A percentile compares a stretch with the other conserved stretches of the same genome.
These are phyloP conservation scores for Ptilonorhynchus violaceus DNA, from an alignment of 2,113 vertebrate genomes.

Conservation along the genomic window DNA sequence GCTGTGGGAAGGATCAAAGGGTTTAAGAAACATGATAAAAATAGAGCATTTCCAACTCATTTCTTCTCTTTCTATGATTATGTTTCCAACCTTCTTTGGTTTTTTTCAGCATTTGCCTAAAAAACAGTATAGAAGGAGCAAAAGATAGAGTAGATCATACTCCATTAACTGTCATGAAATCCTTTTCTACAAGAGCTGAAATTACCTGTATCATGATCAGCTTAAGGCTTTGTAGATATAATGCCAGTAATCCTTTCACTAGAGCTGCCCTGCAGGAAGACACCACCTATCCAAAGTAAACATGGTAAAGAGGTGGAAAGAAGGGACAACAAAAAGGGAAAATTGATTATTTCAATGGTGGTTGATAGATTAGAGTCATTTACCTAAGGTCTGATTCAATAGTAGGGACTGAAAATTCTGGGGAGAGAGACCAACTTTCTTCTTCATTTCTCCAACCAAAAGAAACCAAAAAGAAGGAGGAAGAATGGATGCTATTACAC, in stretches of 20 bases:
- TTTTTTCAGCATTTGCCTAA: background rate
- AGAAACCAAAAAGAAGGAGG: background rate
- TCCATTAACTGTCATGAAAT: background rate
- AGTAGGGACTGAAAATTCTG: background rate
- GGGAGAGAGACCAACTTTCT: background rate
- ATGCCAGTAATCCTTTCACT: background rate
- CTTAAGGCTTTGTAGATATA: background rate
- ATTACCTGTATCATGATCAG: background rate
- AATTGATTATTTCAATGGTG: background rate
- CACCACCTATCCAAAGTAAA: background rate
- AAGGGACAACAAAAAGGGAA: background rate
- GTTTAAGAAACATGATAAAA: slow-evolving; percentile 39
- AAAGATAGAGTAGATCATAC: background rate
- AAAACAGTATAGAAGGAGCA: background rate
- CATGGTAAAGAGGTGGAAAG: background rate
- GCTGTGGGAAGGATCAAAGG: slow-evolving; percentile 51
- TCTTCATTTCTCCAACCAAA: background rate
- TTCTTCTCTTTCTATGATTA: background rate
- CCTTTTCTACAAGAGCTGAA: background rate
- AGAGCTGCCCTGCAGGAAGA: background rate
- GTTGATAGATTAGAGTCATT: background rate
- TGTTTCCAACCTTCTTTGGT: background rate
- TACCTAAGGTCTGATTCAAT: background rate
- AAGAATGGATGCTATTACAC: background rate
- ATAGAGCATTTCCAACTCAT: slow-evolving; percentile 24